Evolutionary conservation across 2,113 vertebrate species (phyloP), one percentile per base, ranked within the genome.

Genomic region (Theropithecus gelada): DNA sequence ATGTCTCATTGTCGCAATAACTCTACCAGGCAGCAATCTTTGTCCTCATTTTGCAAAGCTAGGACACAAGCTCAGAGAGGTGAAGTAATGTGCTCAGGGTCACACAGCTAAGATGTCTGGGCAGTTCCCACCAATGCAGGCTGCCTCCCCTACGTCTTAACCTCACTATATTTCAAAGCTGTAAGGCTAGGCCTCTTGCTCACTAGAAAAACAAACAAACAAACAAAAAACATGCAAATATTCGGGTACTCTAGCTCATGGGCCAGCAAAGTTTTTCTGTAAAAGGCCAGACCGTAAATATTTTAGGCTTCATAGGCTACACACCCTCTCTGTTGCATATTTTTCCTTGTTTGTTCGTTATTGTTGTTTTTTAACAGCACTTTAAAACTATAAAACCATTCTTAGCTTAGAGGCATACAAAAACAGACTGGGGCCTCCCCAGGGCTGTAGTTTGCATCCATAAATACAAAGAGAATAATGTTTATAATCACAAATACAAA

Each of bases 401-500:
- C 32, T 40, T 88, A 92, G 45, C 35, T 97, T n/a, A 79, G 32
- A 59, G 35, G 57, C 52, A 68, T 40, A n/a, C 3, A 85, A 81
- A 93, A 88, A 61, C 35, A 94, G 66, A 32, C 55, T 16, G 13
- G n/a, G 45, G 30, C 27, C 72, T 73, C 75, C 23, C 43, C 8
- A 4, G n/a, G 75, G 27, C 45, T 75, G 2, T 7, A 30, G 57
- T 94, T 66, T 89, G 55, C 35, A 59, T 75, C 48, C 66, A 30
- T 32, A 57, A 52, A 73, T 35, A 16, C 4, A 50, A 17, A 72
- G 38, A 96, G 82, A 94, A 84, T 3, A 17, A 80, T 93, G 80
- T 68, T 98, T 97, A 89, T 93, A 97, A 92, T 85, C 97, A 96
- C 95, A 97, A 97, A 90, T 97, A 92, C 81, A 97, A 97, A 98